Evolutionary conservation across 2,888 invertebrate species (phyloP).

Genomic region (Rhaphigaster nebulosa): DNA sequence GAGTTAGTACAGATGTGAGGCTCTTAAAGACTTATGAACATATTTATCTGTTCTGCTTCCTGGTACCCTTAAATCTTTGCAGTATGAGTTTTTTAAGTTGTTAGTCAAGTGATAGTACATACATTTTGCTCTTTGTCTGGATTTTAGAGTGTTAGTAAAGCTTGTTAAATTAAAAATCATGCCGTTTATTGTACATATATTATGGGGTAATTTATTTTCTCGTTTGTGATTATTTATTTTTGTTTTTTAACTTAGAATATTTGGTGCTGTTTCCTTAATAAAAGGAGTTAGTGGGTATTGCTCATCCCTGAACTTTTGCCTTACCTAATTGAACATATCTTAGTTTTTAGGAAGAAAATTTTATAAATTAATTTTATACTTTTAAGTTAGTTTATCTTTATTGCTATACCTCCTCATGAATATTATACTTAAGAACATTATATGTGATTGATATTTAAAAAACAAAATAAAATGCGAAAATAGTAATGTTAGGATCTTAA

Average conservation of each 20-base stretch:
- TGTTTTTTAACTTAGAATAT: background rate
- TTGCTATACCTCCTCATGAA: background rate
- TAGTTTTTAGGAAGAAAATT: conserved; percentile 21
- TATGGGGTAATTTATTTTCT: background rate
- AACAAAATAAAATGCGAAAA: background rate
- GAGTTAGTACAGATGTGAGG: too few relatives aligned
- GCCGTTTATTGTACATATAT: background rate
- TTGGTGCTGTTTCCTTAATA: background rate
- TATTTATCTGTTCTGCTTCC: background rate
- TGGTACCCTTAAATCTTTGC: background rate
- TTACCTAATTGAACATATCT: conserved; percentile 43
- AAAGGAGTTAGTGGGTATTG: conserved; percentile 23
- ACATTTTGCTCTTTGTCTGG: background rate
- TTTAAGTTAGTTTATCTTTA: conserved; percentile 29
- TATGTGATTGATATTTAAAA: conserved; percentile 1
- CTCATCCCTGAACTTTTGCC: conserved; percentile 36
- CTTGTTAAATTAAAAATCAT: background rate
- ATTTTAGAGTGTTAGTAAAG: background rate
- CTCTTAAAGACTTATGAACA: background rate
- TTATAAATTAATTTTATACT: background rate
- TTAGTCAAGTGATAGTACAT: background rate
- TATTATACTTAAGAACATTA: background rate
- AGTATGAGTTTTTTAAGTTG: background rate
- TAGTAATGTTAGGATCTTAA: background rate
- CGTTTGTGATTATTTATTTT: background rate